Evolutionary conservation across 1,140 invertebrate species (phyloP).

Genomic region (Atopsyche davidsoni): DNA sequence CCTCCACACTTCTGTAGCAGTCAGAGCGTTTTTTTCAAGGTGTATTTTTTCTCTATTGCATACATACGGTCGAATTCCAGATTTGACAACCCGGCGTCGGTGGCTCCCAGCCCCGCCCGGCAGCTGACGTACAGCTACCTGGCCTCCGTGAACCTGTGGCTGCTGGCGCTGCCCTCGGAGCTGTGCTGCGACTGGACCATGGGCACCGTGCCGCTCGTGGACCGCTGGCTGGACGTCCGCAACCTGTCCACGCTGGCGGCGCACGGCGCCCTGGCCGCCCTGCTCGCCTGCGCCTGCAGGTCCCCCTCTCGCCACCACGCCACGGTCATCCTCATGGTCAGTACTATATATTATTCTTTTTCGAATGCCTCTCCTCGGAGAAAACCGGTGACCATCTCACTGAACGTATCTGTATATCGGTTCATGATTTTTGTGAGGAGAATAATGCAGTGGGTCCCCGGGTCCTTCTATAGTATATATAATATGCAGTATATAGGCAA

Average conservation of each 20-base stretch:
- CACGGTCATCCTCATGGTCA: slow-evolving; percentile 78
- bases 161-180: slow-evolving; percentile 81
- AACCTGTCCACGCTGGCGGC: slow-evolving; percentile 79
- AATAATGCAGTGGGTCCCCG: too few species aligned
- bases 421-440: too few species aligned
- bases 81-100: slow-evolving; percentile 90
- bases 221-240: slow-evolving; percentile 70
- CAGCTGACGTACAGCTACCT: slow-evolving; percentile 94
- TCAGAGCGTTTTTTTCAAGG: neutral
- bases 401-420: too few species aligned
- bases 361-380: too few species aligned
- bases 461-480: too few species aligned
- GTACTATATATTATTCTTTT: slow-evolving; percentile 13
- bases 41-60: neutral
- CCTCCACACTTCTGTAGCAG: neutral
- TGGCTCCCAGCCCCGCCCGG: slow-evolving; percentile 66
- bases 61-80: too few species aligned
- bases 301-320: slow-evolving; percentile 61
- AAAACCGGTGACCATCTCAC: too few species aligned
- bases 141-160: slow-evolving; percentile 83
- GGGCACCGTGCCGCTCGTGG: slow-evolving; percentile 88
- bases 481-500: too few species aligned
- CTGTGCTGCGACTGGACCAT: slow-evolving; percentile 98
- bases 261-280: slow-evolving; percentile 57
- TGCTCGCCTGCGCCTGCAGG: slow-evolving; percentile 60